These are phyloP conservation scores for Trachops cirrhosus DNA, from an alignment of 2,797 vertebrate species.

Conservation along the genomic window DNA sequence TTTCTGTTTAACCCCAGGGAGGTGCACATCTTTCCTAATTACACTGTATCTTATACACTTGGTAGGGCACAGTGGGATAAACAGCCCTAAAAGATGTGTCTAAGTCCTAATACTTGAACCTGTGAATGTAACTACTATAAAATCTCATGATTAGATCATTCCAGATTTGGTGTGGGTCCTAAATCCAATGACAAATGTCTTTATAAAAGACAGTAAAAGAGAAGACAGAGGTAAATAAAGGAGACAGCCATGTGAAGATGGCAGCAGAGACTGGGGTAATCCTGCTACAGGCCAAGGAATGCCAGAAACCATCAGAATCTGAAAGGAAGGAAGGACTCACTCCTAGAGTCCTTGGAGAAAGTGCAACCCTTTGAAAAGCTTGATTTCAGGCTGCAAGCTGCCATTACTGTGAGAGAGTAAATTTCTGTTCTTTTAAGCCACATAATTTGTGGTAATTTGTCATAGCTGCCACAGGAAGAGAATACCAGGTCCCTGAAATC, in stretches of 20 bases:
- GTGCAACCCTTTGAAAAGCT: neutral
- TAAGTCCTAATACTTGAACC: neutral
- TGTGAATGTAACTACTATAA: neutral
- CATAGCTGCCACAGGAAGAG: neutral
- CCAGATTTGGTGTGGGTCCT: neutral
- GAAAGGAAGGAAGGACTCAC: neutral
- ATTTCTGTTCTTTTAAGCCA: neutral
- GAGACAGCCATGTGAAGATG: neutral
- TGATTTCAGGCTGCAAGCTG: neutral
- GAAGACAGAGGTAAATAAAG: neutral
- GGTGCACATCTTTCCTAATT: neutral
- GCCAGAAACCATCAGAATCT: neutral
- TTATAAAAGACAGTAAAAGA: neutral
- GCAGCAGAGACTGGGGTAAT: neutral
- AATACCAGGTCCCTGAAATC: neutral
- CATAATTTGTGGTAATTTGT: neutral
- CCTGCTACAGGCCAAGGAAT: neutral
- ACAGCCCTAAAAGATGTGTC: neutral
- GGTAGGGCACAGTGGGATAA: neutral
- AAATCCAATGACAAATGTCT: neutral
- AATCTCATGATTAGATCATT: neutral
- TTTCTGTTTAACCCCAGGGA: neutral
- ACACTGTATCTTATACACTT: neutral
- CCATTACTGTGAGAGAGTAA: neutral
- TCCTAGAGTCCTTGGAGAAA: neutral